phyloP scores from a whole-genome alignment of 2,888 invertebrate species.

The Leptinotarsa juncta region DNA sequence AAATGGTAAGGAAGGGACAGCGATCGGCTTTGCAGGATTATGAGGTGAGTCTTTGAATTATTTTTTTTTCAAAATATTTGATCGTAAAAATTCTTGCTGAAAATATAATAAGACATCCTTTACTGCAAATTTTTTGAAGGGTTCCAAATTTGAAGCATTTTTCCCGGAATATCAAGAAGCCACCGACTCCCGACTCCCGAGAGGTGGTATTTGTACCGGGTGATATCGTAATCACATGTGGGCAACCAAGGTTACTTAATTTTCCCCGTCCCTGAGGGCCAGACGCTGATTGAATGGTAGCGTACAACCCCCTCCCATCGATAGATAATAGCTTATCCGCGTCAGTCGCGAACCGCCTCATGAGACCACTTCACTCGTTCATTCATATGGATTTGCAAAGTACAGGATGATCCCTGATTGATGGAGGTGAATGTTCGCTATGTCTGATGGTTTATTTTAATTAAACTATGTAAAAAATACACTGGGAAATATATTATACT shows the following conservation, averaged over 20 bases:
- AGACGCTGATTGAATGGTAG: constrained; percentile 61
- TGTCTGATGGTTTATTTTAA: not conserved
- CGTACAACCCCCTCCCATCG: constrained; percentile 36
- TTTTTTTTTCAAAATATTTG: too few relatives aligned
- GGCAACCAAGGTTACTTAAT: constrained; percentile 63
- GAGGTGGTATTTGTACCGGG: constrained; percentile 57
- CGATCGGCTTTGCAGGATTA: too few relatives aligned
- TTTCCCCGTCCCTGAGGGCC: constrained; percentile 60
- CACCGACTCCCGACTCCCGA: constrained; percentile 42
- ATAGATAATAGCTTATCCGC: constrained; percentile 48
- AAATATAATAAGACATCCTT: too few relatives aligned
- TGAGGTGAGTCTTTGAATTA: too few relatives aligned
- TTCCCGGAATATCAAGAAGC: constrained; percentile 6
- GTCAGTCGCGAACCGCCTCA: constrained; percentile 40
- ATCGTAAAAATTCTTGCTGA: too few relatives aligned
- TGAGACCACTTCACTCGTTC: constrained; percentile 45
- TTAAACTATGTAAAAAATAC: too few relatives aligned
- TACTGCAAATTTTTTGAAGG: too few relatives aligned
- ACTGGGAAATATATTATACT: too few relatives aligned
- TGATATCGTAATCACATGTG: constrained; percentile 60
- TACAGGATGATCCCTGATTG: not conserved
- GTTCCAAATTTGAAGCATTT: not conserved
- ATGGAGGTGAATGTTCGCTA: not conserved
- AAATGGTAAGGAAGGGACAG: too few relatives aligned
- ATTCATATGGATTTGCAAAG: constrained; percentile 30